Evolutionary conservation across 2,888 invertebrate species (phyloP).

Genomic region (Ophioninae sp.): DNA sequence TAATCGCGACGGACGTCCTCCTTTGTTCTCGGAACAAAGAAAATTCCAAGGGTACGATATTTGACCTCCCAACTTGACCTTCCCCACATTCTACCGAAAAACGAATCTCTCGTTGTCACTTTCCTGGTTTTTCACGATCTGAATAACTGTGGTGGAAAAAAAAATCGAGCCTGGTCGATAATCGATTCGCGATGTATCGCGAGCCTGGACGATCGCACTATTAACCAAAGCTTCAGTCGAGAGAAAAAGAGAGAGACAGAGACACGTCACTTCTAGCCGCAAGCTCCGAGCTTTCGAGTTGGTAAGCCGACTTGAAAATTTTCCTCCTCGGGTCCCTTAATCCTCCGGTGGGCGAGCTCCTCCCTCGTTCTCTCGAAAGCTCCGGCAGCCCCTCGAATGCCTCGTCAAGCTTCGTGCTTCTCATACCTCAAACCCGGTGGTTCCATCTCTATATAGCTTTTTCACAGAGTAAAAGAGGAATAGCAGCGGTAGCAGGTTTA

Average conservation of each 20-base stretch:
- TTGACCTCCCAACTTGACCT: no score
- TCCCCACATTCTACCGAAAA: no score
- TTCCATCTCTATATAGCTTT: conserved; percentile 44
- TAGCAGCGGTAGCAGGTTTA: conserved; percentile 76
- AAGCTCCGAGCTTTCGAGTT: conserved; percentile 61
- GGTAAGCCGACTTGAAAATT: conserved; percentile 67
- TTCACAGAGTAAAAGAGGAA: conserved; percentile 64
- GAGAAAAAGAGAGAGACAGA: conserved; percentile 17
- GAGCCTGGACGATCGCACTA: conserved; percentile 48
- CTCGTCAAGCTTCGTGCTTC: conserved; percentile 76
- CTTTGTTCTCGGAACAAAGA: no score
- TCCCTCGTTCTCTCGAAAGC: conserved; percentile 56
- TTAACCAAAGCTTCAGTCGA: conserved; percentile 6
- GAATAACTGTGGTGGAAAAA: no score
- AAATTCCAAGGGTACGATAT: no score
- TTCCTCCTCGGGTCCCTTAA: conserved; percentile 72
- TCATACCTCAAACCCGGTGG: conserved; percentile 56
- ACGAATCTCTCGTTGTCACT: no score
- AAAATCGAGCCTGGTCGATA: neutral
- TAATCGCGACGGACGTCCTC: no score
- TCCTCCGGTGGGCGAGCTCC: conserved; percentile 72
- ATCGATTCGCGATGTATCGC: conserved; percentile 24
- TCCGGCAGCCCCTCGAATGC: conserved; percentile 77
- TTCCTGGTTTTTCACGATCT: no score
- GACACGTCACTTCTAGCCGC: conserved; percentile 57